Evolutionary conservation across 2,888 invertebrate genomes (phyloP).

Genomic region (Lepidonotus clava): DNA sequence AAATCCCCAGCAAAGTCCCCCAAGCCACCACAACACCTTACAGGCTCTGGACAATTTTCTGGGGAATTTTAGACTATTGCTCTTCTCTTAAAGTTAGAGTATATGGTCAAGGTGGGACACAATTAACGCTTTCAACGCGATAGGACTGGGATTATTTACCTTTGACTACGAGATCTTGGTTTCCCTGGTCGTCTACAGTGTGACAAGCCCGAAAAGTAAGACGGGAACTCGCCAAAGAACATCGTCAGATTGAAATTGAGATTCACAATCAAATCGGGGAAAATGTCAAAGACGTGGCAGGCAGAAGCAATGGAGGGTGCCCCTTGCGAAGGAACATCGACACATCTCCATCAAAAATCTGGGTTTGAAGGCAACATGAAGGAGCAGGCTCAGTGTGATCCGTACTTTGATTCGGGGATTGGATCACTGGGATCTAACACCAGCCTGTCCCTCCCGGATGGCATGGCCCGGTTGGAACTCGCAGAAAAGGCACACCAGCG

Average conservation of each 20-base stretch:
- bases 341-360: neutral
- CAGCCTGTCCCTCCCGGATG: neutral
- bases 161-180: neutral
- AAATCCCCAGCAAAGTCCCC: slow-evolving; percentile 36
- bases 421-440: neutral
- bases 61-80: slow-evolving; percentile 7
- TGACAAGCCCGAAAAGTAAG: neutral
- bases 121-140: neutral
- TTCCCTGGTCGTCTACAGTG: neutral
- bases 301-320: neutral
- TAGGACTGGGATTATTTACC: neutral
- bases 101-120: neutral
- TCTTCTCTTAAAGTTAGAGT: neutral
- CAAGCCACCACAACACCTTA: neutral
- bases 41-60: neutral
- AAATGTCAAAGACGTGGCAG: neutral
- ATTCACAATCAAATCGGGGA: neutral
- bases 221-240: neutral
- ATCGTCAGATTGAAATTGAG: neutral
- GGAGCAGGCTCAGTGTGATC: neutral
- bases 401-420: neutral
- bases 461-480: neutral
- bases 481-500: neutral
- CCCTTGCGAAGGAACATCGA: neutral
- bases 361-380: neutral